phyloP scores from a whole-genome alignment of 1,140 invertebrate genomes.

The Drosophila guanche region DNA sequence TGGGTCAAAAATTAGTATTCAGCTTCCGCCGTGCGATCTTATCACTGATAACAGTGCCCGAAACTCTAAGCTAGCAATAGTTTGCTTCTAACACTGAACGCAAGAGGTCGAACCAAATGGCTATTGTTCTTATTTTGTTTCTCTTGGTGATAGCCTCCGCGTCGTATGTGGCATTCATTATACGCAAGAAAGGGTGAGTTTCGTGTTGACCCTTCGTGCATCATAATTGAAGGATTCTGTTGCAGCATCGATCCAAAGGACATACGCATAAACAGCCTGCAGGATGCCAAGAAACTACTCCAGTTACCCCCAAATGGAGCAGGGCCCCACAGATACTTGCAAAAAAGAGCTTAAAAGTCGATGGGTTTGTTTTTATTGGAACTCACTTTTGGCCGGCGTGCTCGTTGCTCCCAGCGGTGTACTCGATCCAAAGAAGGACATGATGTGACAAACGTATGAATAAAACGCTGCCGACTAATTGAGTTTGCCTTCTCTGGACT shows the following conservation, averaged over 20 bases:
- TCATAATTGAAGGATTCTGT: neutral
- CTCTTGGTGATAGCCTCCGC: conserved; percentile 17
- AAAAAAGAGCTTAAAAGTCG: conserved; percentile 49
- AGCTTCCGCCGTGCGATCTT: conserved; percentile 42
- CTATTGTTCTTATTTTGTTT: conserved; percentile 26
- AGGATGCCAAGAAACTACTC: conserved; percentile 59
- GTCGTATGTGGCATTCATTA: conserved; percentile 48
- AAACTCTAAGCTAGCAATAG: conserved; percentile 24
- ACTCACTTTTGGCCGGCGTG: conserved; percentile 82
- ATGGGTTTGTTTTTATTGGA: conserved; percentile 2
- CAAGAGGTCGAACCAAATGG: conserved; percentile 24
- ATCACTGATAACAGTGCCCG: conserved; percentile 25
- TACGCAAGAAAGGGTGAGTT: conserved; percentile 59
- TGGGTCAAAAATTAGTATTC: conserved; percentile 39
- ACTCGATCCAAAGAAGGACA: conserved; percentile 80
- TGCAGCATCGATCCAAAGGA: conserved; percentile 59
- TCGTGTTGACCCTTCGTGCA: neutral
- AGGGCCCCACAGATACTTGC: conserved; percentile 48
- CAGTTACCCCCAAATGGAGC: conserved; percentile 17
- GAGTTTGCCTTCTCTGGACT: neutral
- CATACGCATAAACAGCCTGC: conserved; percentile 46
- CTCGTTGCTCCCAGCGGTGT: conserved; percentile 78
- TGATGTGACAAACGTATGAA: conserved; percentile 16
- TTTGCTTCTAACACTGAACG: conserved; percentile 9
- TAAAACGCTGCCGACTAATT: neutral